phyloP scores from a whole-genome alignment of 2,113 vertebrate genomes.

The Corythaeola cristata region DNA sequence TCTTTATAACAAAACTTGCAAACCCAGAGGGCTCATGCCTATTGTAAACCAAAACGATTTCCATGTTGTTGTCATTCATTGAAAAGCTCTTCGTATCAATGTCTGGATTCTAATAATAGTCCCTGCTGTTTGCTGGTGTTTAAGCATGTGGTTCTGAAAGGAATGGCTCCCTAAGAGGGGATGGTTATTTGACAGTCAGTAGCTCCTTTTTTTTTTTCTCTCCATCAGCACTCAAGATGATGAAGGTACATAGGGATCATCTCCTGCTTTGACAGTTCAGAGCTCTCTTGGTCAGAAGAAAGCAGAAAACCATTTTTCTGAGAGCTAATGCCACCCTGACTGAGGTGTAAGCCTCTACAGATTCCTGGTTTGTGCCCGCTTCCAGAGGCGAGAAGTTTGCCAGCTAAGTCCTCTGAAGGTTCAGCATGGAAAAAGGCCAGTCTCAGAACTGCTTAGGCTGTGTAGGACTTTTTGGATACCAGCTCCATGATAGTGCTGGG shows the following conservation, averaged over 20 bases:
- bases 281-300: not conserved
- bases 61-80: not conserved
- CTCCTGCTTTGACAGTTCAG: not conserved
- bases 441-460: not conserved
- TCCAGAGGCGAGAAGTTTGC: not conserved
- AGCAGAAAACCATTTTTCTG: not conserved
- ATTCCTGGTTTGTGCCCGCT: not conserved
- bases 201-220: no score
- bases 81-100: not conserved
- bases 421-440: not conserved
- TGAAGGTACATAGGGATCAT: not conserved
- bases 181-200: not conserved
- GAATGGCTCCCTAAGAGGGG: not conserved
- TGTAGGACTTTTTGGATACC: not conserved
- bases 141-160: not conserved
- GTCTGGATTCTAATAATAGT: not conserved
- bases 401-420: not conserved
- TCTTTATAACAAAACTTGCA: not conserved
- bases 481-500: not conserved
- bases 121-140: not conserved
- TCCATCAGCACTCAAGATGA: not conserved
- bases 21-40: not conserved
- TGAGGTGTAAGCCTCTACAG: not conserved
- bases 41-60: not conserved
- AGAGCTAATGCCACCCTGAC: not conserved